These are phyloP conservation scores for Myiozetetes cayanensis DNA, from an alignment of 2,113 vertebrate species.

Conservation along the genomic window DNA sequence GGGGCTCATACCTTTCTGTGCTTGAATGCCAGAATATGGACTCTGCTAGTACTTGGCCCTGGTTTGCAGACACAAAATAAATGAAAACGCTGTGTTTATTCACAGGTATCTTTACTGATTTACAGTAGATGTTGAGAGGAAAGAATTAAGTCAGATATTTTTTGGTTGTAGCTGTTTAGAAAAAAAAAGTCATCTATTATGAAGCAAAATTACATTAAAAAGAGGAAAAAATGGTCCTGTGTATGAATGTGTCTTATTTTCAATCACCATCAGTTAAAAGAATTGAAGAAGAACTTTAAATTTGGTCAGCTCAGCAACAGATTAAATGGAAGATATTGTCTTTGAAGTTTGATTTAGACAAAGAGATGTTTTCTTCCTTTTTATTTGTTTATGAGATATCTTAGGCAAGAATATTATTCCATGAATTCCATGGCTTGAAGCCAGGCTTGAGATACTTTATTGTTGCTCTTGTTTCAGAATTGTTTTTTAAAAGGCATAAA, in stretches of 20 bases:
- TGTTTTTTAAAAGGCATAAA: not conserved
- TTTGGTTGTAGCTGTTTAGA: not conserved
- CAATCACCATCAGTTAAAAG: not conserved
- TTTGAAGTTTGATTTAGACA: not conserved
- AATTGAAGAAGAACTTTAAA: not conserved
- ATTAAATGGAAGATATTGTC: not conserved
- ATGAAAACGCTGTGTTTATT: not conserved
- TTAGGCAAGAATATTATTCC: not conserved
- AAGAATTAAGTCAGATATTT: not conserved
- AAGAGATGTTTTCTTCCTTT: not conserved
- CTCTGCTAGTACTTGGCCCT: not conserved
- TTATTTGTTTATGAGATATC: not conserved
- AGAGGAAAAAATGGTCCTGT: accelerated
- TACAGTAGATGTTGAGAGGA: not conserved
- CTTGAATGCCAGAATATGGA: not conserved
- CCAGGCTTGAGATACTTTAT: not conserved
- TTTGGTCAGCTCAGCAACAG: not conserved
- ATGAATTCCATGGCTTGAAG: not conserved
- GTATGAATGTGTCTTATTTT: not conserved
- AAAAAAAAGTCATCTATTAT: not conserved
- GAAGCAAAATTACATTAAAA: not conserved
- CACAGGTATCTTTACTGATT: not conserved
- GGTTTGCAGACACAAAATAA: not conserved
- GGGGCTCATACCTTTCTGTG: accelerated
- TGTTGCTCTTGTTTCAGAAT: not conserved